These are phyloP conservation scores for Paralvinella palmiformis DNA, from an alignment of 1,140 invertebrate species.

Conservation along the genomic window DNA sequence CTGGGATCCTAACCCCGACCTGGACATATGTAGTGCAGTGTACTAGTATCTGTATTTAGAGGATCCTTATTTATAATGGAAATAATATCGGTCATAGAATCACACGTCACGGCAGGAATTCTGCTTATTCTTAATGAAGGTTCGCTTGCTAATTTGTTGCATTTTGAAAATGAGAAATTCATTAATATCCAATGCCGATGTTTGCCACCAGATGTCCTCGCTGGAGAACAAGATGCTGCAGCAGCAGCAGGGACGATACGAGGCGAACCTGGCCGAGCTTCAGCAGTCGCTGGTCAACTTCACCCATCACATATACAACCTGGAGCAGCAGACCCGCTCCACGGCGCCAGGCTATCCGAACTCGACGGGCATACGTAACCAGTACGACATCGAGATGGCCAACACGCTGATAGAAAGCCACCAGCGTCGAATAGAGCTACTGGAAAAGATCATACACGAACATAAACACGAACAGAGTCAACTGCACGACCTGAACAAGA, in stretches of 20 bases:
- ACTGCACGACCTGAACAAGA: neutral
- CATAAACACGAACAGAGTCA: neutral
- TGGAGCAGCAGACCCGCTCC: too few relatives aligned
- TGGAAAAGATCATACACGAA: neutral
- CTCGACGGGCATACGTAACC: neutral
- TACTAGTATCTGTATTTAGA: too few relatives aligned
- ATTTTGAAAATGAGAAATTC: too few relatives aligned
- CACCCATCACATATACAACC: conserved; percentile 4
- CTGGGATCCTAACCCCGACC: too few relatives aligned
- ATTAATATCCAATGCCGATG: too few relatives aligned
- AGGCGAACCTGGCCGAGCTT: neutral
- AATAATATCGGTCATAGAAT: too few relatives aligned
- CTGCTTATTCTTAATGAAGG: too few relatives aligned
- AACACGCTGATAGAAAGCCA: neutral
- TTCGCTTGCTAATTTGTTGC: too few relatives aligned
- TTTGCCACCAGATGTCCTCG: neutral
- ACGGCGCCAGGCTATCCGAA: neutral
- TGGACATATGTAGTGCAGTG: too few relatives aligned
- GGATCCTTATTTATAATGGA: too few relatives aligned
- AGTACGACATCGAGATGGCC: neutral
- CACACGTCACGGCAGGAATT: too few relatives aligned
- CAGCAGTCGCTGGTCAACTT: conserved; percentile 8
- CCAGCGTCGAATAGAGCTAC: neutral
- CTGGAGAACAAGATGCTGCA: conserved; percentile 3
- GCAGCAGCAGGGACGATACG: neutral